These are phyloP conservation scores for Eubucco bourcierii DNA, from an alignment of 2,113 vertebrate genomes.

Conservation along the genomic window DNA sequence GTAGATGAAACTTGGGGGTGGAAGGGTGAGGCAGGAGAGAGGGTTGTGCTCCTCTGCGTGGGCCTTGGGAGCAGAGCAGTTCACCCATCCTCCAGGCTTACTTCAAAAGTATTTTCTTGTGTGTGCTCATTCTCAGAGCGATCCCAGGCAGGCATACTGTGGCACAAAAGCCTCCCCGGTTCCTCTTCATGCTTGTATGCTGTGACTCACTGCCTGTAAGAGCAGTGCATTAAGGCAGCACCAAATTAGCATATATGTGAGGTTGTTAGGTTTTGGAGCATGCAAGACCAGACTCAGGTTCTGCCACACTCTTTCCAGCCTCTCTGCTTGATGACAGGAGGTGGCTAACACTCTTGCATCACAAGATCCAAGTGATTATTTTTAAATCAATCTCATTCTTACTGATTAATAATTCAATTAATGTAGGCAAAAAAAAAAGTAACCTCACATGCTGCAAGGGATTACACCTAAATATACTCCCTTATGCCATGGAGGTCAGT, in stretches of 20 bases:
- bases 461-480: background rate
- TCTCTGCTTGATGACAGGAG: background rate
- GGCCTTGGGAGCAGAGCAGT: background rate
- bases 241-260: background rate
- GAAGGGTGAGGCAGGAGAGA: background rate
- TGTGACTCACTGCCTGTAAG: background rate
- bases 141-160: background rate
- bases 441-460: background rate
- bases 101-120: background rate
- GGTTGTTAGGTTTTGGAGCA: background rate
- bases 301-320: background rate
- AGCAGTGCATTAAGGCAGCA: background rate
- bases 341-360: background rate
- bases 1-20: background rate
- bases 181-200: background rate
- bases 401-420: background rate
- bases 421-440: background rate
- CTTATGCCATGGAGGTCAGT: background rate
- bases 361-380: background rate
- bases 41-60: background rate
- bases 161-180: background rate
- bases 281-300: background rate
- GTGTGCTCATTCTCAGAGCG: fast-evolving
- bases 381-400: background rate
- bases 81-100: background rate